These are phyloP conservation scores for Drosophila novamexicana DNA, from an alignment of 1,140 invertebrate genomes.

Conservation along the genomic window DNA sequence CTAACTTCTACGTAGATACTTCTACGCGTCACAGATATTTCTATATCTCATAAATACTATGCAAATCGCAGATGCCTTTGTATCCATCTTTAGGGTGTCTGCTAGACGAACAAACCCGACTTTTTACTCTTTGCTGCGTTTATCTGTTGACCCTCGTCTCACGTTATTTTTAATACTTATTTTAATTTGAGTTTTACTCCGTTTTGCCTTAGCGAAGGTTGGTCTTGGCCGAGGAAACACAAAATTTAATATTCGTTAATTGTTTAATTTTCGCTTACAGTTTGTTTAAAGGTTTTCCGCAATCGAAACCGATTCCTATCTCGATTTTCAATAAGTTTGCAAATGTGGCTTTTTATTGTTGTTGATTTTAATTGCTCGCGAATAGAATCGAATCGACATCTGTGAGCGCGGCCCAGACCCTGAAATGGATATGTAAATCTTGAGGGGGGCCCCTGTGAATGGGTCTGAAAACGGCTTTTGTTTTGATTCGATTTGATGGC, in stretches of 20 bases:
- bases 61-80: not conserved
- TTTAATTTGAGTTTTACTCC: conserved; percentile 27
- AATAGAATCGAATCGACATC: conserved; percentile 5
- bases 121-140: conserved; percentile 4
- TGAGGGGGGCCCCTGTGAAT: conserved; percentile 19
- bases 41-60: conserved; percentile 25
- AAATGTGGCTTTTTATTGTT: conserved; percentile 8
- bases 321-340: conserved; percentile 29
- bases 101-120: not conserved
- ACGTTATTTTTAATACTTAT: conserved; percentile 44
- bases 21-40: not conserved
- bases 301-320: conserved; percentile 13
- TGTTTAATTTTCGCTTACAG: conserved; percentile 50
- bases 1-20: not conserved
- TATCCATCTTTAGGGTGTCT: not conserved
- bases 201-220: conserved; percentile 29
- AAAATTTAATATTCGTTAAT: conserved; percentile 55
- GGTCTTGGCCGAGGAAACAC: conserved; percentile 18
- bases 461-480: conserved; percentile 22
- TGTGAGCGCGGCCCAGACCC: conserved; percentile 4
- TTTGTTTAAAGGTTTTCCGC: conserved; percentile 53
- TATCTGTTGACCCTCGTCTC: conserved; percentile 38
- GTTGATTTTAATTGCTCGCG: conserved; percentile 16
- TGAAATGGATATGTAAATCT: conserved; percentile 38
- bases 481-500: conserved; percentile 17